Percentiles rank a stretch among this genome's conserved stretches.
Conservation (phyloP, 2,888 invertebrate genomes). For the Tryphoninae sp. region DNA sequence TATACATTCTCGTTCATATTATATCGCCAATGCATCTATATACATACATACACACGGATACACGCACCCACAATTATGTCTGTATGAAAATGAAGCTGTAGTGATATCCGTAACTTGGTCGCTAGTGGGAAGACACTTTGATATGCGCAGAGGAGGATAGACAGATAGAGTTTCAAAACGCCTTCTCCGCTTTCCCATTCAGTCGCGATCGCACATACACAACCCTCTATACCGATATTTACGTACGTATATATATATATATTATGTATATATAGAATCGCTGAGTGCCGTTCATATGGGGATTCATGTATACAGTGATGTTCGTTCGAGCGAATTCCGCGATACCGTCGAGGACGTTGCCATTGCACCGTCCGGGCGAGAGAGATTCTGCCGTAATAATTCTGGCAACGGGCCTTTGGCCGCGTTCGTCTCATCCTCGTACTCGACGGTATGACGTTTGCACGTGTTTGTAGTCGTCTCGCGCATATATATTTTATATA, state of each 20-base stretch:
- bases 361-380: constrained; percentile 45
- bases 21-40: neutral
- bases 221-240: neutral
- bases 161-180: constrained; percentile 30
- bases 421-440: constrained; percentile 35
- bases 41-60: neutral
- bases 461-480: constrained; percentile 28
- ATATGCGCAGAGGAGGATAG: constrained; percentile 31
- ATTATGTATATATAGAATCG: neutral
- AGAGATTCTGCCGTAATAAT: constrained; percentile 55
- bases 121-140: constrained; percentile 18
- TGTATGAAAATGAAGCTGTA: neutral
- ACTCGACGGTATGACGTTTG: neutral
- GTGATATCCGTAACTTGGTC: neutral
- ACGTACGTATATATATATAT: neutral
- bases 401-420: constrained; percentile 60
- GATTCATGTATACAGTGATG: constrained; percentile 25
- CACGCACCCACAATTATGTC: no score
- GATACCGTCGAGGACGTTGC: constrained; percentile 58
- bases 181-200: constrained; percentile 47
- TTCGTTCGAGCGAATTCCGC: constrained; percentile 44
- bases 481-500: neutral
- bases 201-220: neutral
- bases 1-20: neutral
- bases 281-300: neutral